Evolutionary conservation across 1,140 invertebrate genomes (phyloP), one percentile per base, ranked within the genome.

Genomic region (Drepana arcuata): DNA sequence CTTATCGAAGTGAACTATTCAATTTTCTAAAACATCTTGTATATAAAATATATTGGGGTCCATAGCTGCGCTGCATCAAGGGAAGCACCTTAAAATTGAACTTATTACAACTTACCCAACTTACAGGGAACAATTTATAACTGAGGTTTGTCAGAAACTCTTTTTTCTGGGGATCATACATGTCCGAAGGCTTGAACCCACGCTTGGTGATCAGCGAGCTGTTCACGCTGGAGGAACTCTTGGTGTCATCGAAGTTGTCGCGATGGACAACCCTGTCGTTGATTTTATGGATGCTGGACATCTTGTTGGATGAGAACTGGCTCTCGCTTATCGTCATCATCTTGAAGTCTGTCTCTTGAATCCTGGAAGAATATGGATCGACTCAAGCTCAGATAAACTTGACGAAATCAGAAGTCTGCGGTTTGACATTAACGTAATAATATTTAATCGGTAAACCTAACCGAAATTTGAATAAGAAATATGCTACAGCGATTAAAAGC

Each of bases 161-260:
- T 62, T 88, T 89, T 74, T 95, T 95, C 28, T 85, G 77, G 1
- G 92, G 92, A 73, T 95, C 92, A 72, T 88, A 88, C 61, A 90
- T 88, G 70, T 95, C 93, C 0, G 92, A 94, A 1, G 93, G 93
- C 59, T 93, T 92, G 73, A 93, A 93, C 13, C 93, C 92, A 9
- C 92, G 84, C 33, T 86, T 83, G 7, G 83, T 84, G 51, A 84
- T 62, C 37, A 84, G 67, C 0, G 79, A 61, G 41, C 78, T 83
- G 72, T 84, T 83, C 28, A 77, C 67, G 15, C 66, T 75, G 1
- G 80, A 81, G 0, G 78, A 82, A 25, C 71, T 71, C 27, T 79
- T 78, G 18, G 75, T 64, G 42, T 84, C 83, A 30, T 82, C 75
- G 58, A 71, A 84, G 57, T 65, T 82, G 46, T 84, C 81, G 32